Evolutionary conservation across 2,113 vertebrate species (phyloP).

Genomic region (Apeltes quadracus): DNA sequence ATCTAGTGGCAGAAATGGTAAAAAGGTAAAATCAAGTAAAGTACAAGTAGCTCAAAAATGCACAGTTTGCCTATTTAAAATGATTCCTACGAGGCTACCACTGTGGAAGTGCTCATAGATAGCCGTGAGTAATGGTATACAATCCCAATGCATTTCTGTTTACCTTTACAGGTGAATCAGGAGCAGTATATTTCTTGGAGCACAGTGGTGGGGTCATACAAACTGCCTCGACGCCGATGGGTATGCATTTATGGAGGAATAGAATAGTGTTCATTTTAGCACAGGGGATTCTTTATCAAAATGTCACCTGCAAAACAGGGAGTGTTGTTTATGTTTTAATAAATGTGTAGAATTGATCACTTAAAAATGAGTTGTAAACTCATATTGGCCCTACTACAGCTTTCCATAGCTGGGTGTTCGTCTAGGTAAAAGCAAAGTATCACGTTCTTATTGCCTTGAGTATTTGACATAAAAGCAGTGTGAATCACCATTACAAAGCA

Average conservation of each 20-base stretch:
- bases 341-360: background rate
- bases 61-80: background rate
- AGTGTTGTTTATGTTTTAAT: slow-evolving; percentile 1
- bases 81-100: background rate
- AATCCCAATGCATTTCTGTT: background rate
- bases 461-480: background rate
- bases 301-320: background rate
- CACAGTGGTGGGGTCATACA: background rate
- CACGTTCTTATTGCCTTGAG: background rate
- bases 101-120: background rate
- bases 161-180: slow-evolving; percentile 15
- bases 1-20: background rate
- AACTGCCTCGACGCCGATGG: background rate
- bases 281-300: background rate
- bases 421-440: background rate
- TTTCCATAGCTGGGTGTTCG: background rate
- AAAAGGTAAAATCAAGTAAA: background rate
- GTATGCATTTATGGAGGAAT: background rate
- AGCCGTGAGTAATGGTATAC: background rate
- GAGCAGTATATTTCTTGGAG: background rate
- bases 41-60: background rate
- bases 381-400: background rate
- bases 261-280: background rate
- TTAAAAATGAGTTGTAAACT: background rate
- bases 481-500: slow-evolving; percentile 18